Evolutionary conservation across 1,140 invertebrate genomes (phyloP).

Genomic region (Zaprionus davidi): DNA sequence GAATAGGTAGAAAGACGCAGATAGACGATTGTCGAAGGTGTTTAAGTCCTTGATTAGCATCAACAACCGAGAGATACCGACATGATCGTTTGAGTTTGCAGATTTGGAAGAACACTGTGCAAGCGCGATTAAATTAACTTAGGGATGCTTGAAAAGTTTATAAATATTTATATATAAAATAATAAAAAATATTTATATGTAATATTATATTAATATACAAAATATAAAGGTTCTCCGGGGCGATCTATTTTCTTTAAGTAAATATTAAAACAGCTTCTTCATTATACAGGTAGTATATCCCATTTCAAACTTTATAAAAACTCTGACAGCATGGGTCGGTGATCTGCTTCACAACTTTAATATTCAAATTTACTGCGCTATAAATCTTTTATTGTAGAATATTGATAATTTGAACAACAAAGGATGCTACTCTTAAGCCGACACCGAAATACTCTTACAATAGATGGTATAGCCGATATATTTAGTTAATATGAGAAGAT

Average conservation of each 20-base stretch:
- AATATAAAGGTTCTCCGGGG: too few species aligned
- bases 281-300: not conserved
- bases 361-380: not conserved
- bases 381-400: not conserved
- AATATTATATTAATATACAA: too few species aligned
- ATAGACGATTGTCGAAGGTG: not conserved
- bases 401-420: not conserved
- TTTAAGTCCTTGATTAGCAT: constrained; percentile 8
- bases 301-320: not conserved
- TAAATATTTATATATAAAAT: not conserved
- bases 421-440: not conserved
- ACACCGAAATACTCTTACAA: not conserved
- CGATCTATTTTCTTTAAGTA: not conserved
- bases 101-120: not conserved
- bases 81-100: not conserved
- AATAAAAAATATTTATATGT: too few species aligned
- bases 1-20: constrained; percentile 1
- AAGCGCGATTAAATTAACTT: not conserved
- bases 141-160: not conserved
- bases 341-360: not conserved
- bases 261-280: not conserved
- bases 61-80: not conserved
- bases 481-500: too few species aligned
- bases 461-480: too few species aligned
- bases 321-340: not conserved